Evolutionary conservation across 2,113 vertebrate species (phyloP).

Genomic region (Tachysurus fulvidraco): DNA sequence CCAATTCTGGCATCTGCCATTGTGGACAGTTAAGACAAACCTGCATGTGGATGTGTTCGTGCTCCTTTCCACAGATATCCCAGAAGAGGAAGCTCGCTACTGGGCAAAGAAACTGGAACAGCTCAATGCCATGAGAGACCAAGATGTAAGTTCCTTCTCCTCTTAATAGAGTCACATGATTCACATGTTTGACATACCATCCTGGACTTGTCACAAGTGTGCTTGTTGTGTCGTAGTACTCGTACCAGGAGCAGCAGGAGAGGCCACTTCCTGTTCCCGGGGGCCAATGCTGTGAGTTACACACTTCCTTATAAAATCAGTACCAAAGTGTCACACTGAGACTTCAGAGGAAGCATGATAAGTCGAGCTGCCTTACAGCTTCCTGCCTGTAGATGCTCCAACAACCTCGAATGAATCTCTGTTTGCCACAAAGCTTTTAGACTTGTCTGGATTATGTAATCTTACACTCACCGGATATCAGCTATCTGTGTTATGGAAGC

Average conservation of each 20-base stretch:
- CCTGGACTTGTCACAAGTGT: background rate
- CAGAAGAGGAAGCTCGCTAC: conserved; percentile 95
- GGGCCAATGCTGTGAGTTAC: conserved; percentile 93
- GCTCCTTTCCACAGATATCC: conserved; percentile 83
- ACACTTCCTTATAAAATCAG: conserved; percentile 2
- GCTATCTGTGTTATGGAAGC: background rate
- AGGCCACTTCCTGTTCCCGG: conserved; percentile 84
- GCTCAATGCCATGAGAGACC: conserved; percentile 94
- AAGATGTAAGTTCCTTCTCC: conserved; percentile 80
- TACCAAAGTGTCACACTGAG: background rate
- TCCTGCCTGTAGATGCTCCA: background rate
- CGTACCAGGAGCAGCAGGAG: conserved; percentile 88
- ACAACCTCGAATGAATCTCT: conserved; percentile 2
- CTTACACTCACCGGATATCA: background rate
- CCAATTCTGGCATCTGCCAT: background rate
- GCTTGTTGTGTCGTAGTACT: conserved; percentile 64
- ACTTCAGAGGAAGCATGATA: background rate
- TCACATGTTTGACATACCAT: background rate
- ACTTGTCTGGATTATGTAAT: conserved; percentile 6
- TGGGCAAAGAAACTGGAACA: conserved; percentile 99
- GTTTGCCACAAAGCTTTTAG: background rate
- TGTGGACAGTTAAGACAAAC: background rate
- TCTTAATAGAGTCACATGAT: background rate
- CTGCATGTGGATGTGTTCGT: background rate
- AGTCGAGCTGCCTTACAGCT: background rate